phyloP scores from a whole-genome alignment of 2,113 vertebrate species.

The Carettochelys insculpta region DNA sequence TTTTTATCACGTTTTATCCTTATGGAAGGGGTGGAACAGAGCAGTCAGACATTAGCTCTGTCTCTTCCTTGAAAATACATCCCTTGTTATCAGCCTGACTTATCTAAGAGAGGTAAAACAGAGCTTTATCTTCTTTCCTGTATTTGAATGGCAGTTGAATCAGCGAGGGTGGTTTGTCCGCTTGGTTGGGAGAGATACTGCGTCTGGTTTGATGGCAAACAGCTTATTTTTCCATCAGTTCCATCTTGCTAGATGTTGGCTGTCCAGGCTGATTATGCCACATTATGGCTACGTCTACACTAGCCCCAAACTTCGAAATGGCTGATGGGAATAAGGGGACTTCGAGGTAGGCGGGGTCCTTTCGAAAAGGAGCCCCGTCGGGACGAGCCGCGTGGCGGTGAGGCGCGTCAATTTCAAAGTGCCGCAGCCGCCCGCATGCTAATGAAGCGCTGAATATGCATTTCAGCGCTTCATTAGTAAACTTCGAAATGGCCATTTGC shows the following conservation, averaged over 20 bases:
- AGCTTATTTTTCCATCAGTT: fast-evolving
- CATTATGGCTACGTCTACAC: too few relatives aligned
- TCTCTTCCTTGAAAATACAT: neutral
- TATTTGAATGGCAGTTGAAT: neutral
- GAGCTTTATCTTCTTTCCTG: neutral
- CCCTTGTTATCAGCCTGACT: neutral
- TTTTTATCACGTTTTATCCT: neutral
- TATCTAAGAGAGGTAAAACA: neutral
- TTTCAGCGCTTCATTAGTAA: too few relatives aligned
- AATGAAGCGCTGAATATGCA: too few relatives aligned
- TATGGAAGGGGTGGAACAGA: neutral
- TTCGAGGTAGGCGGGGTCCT: too few relatives aligned
- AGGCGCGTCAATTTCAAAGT: too few relatives aligned
- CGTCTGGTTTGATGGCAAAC: neutral
- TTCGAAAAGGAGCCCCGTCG: too few relatives aligned
- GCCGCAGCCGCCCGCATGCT: too few relatives aligned
- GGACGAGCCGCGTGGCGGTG: too few relatives aligned
- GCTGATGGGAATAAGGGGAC: too few relatives aligned
- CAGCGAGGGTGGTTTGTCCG: neutral
- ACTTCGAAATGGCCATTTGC: too few relatives aligned
- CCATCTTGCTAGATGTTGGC: fast-evolving
- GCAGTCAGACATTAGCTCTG: neutral
- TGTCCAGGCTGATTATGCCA: neutral
- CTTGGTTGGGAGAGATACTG: neutral
- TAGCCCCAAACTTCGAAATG: too few relatives aligned